Conservation (phyloP, 1,140 invertebrate genomes). For the Zaprionus taronus region DNA sequence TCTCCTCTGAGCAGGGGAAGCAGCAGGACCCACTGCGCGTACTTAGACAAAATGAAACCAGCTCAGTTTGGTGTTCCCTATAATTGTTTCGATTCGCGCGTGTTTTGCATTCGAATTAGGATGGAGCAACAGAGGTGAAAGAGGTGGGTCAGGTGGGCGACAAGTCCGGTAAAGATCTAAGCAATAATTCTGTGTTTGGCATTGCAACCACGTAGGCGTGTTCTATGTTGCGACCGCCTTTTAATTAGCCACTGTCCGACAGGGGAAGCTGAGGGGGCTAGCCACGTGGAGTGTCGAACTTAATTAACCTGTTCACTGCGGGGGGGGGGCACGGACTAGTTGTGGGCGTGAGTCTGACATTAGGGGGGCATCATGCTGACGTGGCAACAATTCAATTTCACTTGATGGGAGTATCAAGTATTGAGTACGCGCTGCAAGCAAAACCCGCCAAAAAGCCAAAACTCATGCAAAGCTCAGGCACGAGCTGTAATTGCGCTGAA, state of each 20-base stretch:
- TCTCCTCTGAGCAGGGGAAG: too few species aligned
- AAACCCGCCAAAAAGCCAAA: constrained; percentile 6
- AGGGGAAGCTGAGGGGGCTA: not conserved
- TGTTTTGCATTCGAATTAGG: constrained; percentile 68
- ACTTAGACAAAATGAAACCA: constrained; percentile 49
- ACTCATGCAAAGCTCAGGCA: not conserved
- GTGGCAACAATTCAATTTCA: constrained; percentile 39
- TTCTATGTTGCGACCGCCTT: constrained; percentile 54
- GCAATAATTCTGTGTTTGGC: constrained; percentile 63
- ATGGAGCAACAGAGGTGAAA: constrained; percentile 6
- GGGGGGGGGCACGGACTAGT: not conserved
- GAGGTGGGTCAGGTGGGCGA: not conserved
- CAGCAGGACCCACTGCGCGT: not conserved
- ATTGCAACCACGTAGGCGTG: constrained; percentile 63
- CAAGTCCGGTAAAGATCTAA: not conserved
- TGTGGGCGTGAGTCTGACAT: not conserved
- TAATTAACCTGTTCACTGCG: constrained; percentile 57
- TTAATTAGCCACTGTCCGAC: constrained; percentile 61
- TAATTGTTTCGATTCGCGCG: constrained; percentile 73
- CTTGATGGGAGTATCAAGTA: constrained; percentile 8
- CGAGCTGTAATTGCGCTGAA: constrained; percentile 36
- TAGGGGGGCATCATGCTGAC: constrained; percentile 1
- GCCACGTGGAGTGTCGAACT: constrained; percentile 31
- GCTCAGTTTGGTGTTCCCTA: constrained; percentile 47
- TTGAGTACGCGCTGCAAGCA: not conserved